Base-by-base conservation (phyloP, 2,888 invertebrate genomes). In the Dynastes maya region DNA sequence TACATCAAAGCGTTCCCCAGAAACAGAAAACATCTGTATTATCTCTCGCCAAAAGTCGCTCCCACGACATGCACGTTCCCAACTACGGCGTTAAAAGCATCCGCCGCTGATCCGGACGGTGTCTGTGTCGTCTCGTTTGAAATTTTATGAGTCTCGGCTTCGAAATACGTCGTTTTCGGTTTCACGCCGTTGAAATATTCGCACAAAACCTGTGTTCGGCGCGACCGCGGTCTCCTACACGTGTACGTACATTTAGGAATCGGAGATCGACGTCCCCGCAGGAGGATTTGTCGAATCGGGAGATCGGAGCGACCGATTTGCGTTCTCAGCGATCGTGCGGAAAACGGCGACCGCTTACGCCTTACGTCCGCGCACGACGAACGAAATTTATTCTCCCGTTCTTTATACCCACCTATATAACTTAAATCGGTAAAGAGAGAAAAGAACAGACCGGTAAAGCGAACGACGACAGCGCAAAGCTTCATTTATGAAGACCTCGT, bases 101-200 rank as follows among this genome's bases (percentile, higher is more conserved):
- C 1, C 11, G 45, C 8, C 2, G 45, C 45, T 45, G 45, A 45
- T 45, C 45, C 45, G 11, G 8, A 8, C 11, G 45, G 11, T 55
- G 49, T 53, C 22, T 49, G 11, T 64, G 45, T 72, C 74, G 65
- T 72, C 79, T 61, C 63, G 58, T 77, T 77, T 77, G 79, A 79
- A 79, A 80, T 80, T 80, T 80, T 80, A 80, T 65, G 80, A 80
- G 75, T 77, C 76, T 78, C 45, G 8, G 40, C 22, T 67, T 49
- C 49, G n/a, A 45, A 45, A 45, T 32, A 45, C 11, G n/a, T 8
- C n/a, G n/a, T 55, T 16, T 55, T 55, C 6, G 22, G 55, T 22
- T 55, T 55, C n/a, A 6, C 55, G 22, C n/a, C 6, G 13, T 55
- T 55, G 22, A n/a, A n/a, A 22, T 45, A 67, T 16, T 16, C 45